These are phyloP conservation scores for Drosophila mimica DNA, from an alignment of 2,888 invertebrate species.

Conservation along the genomic window DNA sequence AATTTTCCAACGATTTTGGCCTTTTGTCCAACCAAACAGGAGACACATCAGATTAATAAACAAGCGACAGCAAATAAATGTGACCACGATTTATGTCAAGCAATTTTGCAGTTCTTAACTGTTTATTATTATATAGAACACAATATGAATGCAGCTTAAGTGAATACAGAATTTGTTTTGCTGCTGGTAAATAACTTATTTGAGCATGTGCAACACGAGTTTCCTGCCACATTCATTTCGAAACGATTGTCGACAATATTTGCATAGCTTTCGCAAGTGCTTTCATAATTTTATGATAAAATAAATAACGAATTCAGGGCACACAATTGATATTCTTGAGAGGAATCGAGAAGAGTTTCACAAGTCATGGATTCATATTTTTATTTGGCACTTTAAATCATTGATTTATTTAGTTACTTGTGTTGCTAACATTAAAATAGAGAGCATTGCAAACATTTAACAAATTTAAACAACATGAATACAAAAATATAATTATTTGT, in stretches of 20 bases:
- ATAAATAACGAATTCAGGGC: neutral
- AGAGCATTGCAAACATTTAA: no score
- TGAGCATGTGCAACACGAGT: neutral
- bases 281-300: neutral
- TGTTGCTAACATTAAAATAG: no score
- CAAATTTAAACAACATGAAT: no score
- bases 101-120: neutral
- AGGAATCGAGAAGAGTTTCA: neutral
- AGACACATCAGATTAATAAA: conserved; percentile 35
- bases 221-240: conserved; percentile 1
- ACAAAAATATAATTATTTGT: no score
- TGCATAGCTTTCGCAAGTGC: neutral
- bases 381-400: neutral
- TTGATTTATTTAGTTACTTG: no score
- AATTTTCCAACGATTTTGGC: conserved; percentile 68
- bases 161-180: neutral
- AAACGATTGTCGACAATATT: neutral
- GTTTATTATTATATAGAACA: neutral
- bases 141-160: neutral
- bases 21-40: conserved; percentile 47
- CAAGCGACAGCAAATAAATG: conserved; percentile 12
- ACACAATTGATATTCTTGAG: neutral
- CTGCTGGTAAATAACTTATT: neutral
- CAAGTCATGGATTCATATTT: neutral
- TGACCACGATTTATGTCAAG: conserved; percentile 9